Base-by-base conservation (phyloP, 2,113 vertebrate species). In the Alectura lathami region DNA sequence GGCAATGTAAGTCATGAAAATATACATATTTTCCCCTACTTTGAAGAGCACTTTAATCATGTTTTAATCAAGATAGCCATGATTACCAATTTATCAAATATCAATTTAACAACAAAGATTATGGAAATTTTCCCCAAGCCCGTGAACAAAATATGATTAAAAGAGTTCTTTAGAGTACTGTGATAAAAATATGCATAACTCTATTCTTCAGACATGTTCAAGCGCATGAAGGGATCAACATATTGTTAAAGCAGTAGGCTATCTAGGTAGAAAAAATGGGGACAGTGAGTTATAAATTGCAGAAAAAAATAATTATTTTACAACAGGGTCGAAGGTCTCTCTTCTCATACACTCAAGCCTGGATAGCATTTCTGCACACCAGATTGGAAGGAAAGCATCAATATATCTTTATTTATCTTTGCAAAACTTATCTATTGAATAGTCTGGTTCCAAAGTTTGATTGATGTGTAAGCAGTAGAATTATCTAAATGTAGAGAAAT, bases 51-150 rank as follows among this genome's bases (percentile, higher is more conserved):
- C 91, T 96, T 95, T 93, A 95, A 95, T 97, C 87, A 93, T 91
- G 38, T 86, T 96, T 96, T 95, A 96, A 97, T 97, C 96, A 95
- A 85, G 87, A 91, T 89, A 91, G n/a, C 34, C 3, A 0, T 89
- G 93, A 95, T 96, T 93, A 95, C 60, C 89, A 80, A 95, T 97
- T 95, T 96, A 94, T 97, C 95, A 97, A 95, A 95, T 94, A 96
- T 84, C 93, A 97, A 93, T 96, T 96, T 95, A 95, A 89, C 95
- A 95, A 97, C 94, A 97, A 97, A 95, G 95, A 93, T 91, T 95
- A 97, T 97, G 95, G 95, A 97, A 96, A 96, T 97, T 94, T 94
- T 91, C 50, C 38, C 50, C 32, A 81, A 86, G 78, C 54, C 68
- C 74, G 67, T 0, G 5, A 92, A 95, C 75, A 95, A 94, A 96